phyloP scores from a whole-genome alignment of 37 sponge, comb jelly and placozoan species.

The Haliclona indistincta region DNA sequence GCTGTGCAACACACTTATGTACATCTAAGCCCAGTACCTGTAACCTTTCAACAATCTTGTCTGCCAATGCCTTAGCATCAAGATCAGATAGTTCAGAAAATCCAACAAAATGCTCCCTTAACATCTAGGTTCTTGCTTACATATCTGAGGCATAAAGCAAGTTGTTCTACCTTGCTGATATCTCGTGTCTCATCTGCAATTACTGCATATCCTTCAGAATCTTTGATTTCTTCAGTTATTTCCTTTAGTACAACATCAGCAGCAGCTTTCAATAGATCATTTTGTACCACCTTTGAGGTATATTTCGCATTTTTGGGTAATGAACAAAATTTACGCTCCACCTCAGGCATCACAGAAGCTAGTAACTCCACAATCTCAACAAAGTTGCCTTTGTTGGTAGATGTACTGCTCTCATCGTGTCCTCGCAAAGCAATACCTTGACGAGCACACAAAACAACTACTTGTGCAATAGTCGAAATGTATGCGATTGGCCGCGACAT shows the following conservation, averaged over 20 bases:
- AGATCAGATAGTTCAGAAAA: slow-evolving; percentile 35
- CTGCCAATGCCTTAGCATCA: slow-evolving; percentile 38
- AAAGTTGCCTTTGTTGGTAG: slow-evolving; percentile 38
- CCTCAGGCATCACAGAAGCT: slow-evolving; percentile 22
- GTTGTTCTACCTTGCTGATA: slow-evolving; percentile 28
- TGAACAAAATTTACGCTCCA: slow-evolving; percentile 8
- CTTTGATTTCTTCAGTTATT: slow-evolving; percentile 29
- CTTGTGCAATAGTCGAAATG: slow-evolving; percentile 21
- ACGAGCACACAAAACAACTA: slow-evolving; percentile 37
- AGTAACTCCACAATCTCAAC: slow-evolving; percentile 37
- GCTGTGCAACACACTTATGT: slow-evolving; percentile 11
- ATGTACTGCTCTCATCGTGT: slow-evolving; percentile 21
- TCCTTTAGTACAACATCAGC: slow-evolving; percentile 29
- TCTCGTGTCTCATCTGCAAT: slow-evolving; percentile 37
- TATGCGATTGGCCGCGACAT: slow-evolving; percentile 31
- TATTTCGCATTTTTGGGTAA: slow-evolving; percentile 31
- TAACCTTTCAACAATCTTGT: slow-evolving; percentile 21
- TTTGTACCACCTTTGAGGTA: slow-evolving; percentile 35
- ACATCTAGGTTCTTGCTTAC: slow-evolving; percentile 24
- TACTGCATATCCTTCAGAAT: slow-evolving; percentile 28
- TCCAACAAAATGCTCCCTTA: slow-evolving; percentile 30
- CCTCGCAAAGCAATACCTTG: slow-evolving; percentile 32
- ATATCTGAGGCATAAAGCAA: slow-evolving; percentile 34
- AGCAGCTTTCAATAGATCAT: slow-evolving; percentile 50
- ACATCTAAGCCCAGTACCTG: slow-evolving; percentile 36